Base-by-base conservation (phyloP, 2,797 vertebrate genomes). In the Pangasius krempfi region DNA sequence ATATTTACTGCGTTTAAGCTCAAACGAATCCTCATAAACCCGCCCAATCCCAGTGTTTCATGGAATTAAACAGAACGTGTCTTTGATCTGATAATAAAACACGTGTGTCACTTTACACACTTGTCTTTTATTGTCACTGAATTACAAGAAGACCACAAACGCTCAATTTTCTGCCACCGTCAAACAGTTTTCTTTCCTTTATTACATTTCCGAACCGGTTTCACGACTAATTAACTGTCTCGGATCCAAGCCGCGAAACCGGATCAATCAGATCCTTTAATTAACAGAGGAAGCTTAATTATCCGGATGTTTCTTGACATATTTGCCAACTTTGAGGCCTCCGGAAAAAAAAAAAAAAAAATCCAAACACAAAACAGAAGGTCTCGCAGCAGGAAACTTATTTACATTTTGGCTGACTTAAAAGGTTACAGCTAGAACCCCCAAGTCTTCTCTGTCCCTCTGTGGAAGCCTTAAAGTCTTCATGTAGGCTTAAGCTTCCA, bases 21-120 rank as follows among this genome's bases (percentile, higher is more conserved):
- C 52, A 84, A 81, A 87, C 47, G 1, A 70, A 81, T 66, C 76
- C 85, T 89, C 85, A 85, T 89, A 90, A 91, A 92, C 44, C 25
- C 47, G 25, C 86, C 87, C 37, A 40, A 86, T 68, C 62, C 58
- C 84, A 84, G 83, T 7, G 22, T 60, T 47, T 33, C 56, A n/a
- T 30, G 62, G 81, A 90, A 44, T 72, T 86, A 85, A 88, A 88
- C 83, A 68, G n/a, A 76, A 84, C 25, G 70, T 1, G 18, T 30
- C 86, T 91, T 90, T 91, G 86, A 90, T 90, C 87, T 0, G 37
- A 58, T 79, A 84, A 90, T 92, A 64, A 90, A 91, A 84, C 47
- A 2, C 22, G 66, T 62, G 76, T 84, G 89, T 30, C 52, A 50
- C 33, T 89, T 82, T 80, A 89, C 83, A 70, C n/a, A 62, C 85